phyloP scores from a whole-genome alignment of 2,113 vertebrate genomes.

The Dinomys branickii region DNA sequence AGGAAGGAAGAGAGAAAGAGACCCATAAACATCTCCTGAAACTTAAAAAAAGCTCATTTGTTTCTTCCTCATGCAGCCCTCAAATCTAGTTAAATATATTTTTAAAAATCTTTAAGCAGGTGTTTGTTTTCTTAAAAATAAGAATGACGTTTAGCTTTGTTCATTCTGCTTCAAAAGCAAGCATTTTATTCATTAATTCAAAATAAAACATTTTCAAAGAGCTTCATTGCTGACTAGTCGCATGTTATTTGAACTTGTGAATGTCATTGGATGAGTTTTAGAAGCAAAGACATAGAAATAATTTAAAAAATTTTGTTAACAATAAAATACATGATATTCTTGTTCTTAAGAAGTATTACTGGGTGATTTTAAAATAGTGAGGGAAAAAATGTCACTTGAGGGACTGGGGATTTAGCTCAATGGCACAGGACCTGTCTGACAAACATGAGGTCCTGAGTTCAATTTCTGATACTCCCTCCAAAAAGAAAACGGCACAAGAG shows the following conservation, averaged over 20 bases:
- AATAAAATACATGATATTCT: slow-evolving; percentile 2
- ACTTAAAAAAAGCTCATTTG: slow-evolving; percentile 72
- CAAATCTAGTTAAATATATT: slow-evolving; percentile 64
- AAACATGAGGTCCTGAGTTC: too few species aligned
- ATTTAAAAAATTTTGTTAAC: slow-evolving; percentile 64
- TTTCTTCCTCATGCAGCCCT: slow-evolving; percentile 51
- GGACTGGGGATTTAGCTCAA: too few species aligned
- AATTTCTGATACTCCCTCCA: too few species aligned
- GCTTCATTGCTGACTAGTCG: slow-evolving; percentile 57
- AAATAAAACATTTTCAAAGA: slow-evolving; percentile 76
- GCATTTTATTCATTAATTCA: slow-evolving; percentile 77
- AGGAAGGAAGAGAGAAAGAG: neutral
- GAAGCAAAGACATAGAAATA: slow-evolving; percentile 52
- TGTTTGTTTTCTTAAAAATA: slow-evolving; percentile 79
- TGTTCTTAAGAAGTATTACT: slow-evolving; percentile 7
- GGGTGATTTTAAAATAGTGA: slow-evolving; percentile 45
- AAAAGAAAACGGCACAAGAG: slow-evolving; percentile 18
- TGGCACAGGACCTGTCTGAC: too few species aligned
- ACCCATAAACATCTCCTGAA: neutral
- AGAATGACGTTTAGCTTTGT: slow-evolving; percentile 72
- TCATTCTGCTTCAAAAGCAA: slow-evolving; percentile 71
- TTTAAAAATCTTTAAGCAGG: slow-evolving; percentile 66
- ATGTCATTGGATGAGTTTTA: slow-evolving; percentile 69
- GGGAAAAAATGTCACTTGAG: neutral
- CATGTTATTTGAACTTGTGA: slow-evolving; percentile 71